These are phyloP conservation scores for Crotalus horridus DNA, from an alignment of 2,113 vertebrate species.

Conservation along the genomic window DNA sequence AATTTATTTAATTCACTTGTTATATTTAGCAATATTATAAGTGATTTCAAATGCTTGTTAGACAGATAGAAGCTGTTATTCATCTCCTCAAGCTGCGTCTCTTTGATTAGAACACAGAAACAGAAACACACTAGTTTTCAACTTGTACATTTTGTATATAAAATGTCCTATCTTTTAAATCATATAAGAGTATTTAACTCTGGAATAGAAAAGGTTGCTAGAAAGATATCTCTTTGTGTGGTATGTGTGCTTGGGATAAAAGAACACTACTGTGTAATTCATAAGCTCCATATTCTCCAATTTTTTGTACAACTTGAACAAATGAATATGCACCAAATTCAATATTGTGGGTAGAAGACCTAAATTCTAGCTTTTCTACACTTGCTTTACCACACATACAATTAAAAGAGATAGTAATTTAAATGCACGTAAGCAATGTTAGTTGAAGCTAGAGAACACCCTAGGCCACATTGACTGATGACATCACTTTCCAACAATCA, in stretches of 20 bases:
- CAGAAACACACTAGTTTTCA: not conserved
- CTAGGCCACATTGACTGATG: not conserved
- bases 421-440: not conserved
- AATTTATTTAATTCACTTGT: not conserved
- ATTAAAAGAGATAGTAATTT: not conserved
- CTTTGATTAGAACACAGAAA: not conserved
- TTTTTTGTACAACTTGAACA: not conserved
- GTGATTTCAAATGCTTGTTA: not conserved
- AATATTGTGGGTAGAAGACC: not conserved
- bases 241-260: not conserved
- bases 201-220: not conserved
- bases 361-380: not conserved
- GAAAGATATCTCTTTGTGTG: not conserved
- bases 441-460: not conserved
- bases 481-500: not conserved
- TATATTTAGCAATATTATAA: not conserved
- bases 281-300: not conserved
- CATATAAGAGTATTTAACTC: not conserved
- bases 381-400: not conserved
- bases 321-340: not conserved
- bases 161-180: not conserved
- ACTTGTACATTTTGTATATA: not conserved
- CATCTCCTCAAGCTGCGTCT: not conserved
- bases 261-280: not conserved
- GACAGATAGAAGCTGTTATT: not conserved